Evolutionary conservation across 1,140 invertebrate species (phyloP).

Genomic region (Drosophila repletoides): DNA sequence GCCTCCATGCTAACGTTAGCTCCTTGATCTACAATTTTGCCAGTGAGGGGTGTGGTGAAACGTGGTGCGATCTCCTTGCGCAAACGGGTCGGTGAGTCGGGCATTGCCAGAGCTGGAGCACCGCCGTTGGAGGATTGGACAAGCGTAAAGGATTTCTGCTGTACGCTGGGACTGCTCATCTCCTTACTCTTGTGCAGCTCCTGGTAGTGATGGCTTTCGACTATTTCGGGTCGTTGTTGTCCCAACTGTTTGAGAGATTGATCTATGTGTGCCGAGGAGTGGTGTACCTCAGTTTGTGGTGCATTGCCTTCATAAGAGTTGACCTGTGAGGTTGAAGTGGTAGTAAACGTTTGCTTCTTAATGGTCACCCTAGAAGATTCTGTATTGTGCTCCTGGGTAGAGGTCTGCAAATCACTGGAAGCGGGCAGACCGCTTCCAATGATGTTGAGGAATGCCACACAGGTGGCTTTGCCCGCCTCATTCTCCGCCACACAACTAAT

Average conservation of each 20-base stretch:
- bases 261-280: constrained; percentile 71
- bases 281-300: constrained; percentile 75
- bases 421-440: constrained; percentile 55
- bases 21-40: constrained; percentile 90
- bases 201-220: constrained; percentile 78
- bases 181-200: constrained; percentile 78
- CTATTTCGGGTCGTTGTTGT: constrained; percentile 66
- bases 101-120: constrained; percentile 23
- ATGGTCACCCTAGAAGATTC: constrained; percentile 78
- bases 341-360: constrained; percentile 79
- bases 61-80: constrained; percentile 86
- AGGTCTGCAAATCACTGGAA: constrained; percentile 58
- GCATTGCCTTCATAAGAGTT: constrained; percentile 81
- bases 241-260: constrained; percentile 76
- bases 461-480: constrained; percentile 87
- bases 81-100: constrained; percentile 83
- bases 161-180: constrained; percentile 58
- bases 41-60: constrained; percentile 87
- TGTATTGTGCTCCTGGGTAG: constrained; percentile 77
- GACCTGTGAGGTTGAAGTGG: constrained; percentile 77
- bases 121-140: constrained; percentile 59
- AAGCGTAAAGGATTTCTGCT: constrained; percentile 72
- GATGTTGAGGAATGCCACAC: constrained; percentile 85
- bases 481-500: constrained; percentile 90
- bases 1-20: constrained; percentile 88